These are phyloP conservation scores for Bergia puertoricense DNA, from an alignment of 92 coral and sea anemone species.

Conservation along the genomic window DNA sequence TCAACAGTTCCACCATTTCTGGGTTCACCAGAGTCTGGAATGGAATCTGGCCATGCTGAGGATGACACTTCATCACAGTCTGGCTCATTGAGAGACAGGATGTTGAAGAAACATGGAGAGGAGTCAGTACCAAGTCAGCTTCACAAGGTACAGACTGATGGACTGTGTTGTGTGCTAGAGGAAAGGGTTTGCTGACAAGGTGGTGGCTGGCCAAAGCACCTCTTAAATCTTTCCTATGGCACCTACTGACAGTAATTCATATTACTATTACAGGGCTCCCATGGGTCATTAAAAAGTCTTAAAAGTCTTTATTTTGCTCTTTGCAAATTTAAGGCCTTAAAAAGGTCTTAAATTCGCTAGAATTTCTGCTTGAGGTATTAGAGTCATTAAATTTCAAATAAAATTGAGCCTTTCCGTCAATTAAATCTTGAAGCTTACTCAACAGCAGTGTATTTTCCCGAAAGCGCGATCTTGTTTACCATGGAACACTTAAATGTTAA, in stretches of 20 bases:
- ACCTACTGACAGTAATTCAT: neutral
- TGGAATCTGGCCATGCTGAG: conserved; percentile 28
- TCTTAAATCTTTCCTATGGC: neutral
- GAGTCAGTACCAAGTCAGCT: neutral
- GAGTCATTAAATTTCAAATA: no score
- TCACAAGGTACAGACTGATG: neutral
- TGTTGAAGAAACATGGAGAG: conserved; percentile 52
- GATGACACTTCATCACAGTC: neutral
- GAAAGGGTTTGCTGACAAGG: neutral
- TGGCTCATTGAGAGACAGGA: conserved; percentile 66
- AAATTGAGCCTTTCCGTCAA: no score
- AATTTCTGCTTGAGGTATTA: no score
- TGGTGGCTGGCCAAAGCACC: neutral
- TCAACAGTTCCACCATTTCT: conserved; percentile 7
- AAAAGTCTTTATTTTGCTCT: no score
- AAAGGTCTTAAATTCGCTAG: no score
- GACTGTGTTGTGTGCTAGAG: neutral
- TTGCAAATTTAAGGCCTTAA: no score
- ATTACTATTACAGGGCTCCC: no score
- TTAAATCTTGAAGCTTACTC: no score
- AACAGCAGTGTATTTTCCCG: no score
- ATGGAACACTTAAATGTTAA: no score
- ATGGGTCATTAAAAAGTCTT: no score
- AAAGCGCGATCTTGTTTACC: no score
- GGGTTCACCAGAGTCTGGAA: conserved; percentile 39